These are phyloP conservation scores for Bombus affinis DNA, from an alignment of 1,140 invertebrate genomes.

Conservation along the genomic window DNA sequence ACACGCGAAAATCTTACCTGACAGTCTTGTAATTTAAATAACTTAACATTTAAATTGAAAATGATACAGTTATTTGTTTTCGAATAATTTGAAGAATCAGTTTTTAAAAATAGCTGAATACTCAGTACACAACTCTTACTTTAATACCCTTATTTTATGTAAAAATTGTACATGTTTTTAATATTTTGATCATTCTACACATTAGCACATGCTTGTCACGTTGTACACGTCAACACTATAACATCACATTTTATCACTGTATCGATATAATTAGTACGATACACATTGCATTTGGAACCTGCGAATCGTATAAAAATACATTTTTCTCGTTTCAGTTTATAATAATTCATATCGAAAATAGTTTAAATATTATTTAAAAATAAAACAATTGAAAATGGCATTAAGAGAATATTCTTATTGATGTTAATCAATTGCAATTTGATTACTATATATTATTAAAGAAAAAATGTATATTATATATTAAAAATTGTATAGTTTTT, in stretches of 20 bases:
- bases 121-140: neutral
- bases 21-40: neutral
- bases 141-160: neutral
- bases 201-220: conserved; percentile 1
- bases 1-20: neutral
- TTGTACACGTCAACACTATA: neutral
- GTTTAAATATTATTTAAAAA: neutral
- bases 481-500: neutral
- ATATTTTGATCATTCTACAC: neutral
- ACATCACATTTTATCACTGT: neutral
- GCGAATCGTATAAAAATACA: neutral
- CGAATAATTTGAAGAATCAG: neutral
- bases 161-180: neutral
- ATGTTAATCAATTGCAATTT: neutral
- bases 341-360: neutral
- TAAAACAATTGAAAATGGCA: neutral
- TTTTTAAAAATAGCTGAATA: neutral
- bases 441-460: neutral
- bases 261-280: neutral
- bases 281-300: neutral
- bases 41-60: neutral
- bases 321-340: neutral
- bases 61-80: neutral
- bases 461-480: neutral
- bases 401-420: neutral